phyloP scores from a whole-genome alignment of 2,797 vertebrate species.

The Ataeniobius toweri region DNA sequence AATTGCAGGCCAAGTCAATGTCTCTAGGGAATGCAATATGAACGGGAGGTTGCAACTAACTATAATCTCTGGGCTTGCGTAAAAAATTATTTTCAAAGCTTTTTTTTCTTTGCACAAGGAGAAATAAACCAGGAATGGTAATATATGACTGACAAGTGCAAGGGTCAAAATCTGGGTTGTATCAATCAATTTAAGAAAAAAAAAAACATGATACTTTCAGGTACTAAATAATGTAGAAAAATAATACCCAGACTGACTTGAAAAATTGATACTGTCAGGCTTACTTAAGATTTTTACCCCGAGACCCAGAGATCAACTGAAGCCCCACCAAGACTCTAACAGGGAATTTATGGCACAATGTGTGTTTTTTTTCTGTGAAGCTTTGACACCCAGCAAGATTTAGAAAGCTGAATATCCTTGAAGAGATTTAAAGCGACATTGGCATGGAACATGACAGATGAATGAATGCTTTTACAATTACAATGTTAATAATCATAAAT shows the following conservation, averaged over 20 bases:
- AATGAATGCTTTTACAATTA: constrained; percentile 57
- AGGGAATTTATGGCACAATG: constrained; percentile 64
- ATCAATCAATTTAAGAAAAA: constrained; percentile 65
- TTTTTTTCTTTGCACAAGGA: constrained; percentile 62
- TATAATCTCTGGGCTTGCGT: constrained; percentile 35
- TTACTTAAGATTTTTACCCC: constrained; percentile 50
- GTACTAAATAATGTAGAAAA: constrained; percentile 49
- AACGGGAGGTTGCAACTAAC: constrained; percentile 49
- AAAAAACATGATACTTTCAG: constrained; percentile 31
- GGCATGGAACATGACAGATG: constrained; percentile 54
- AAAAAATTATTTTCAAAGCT: constrained; percentile 50
- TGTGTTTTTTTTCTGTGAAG: constrained; percentile 57
- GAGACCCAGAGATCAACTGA: constrained; percentile 61
- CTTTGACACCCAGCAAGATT: constrained; percentile 63
- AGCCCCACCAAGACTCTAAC: constrained; percentile 46
- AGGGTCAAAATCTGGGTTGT: constrained; percentile 76
- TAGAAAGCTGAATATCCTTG: constrained; percentile 56
- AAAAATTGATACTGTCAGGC: constrained; percentile 54
- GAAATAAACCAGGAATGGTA: constrained; percentile 67
- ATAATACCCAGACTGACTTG: constrained; percentile 49
- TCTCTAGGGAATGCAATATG: constrained; percentile 56
- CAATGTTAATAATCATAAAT: constrained; percentile 56
- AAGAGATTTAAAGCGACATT: constrained; percentile 68
- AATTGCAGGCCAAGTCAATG: constrained; percentile 34
- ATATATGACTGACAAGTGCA: constrained; percentile 71